Conservation (phyloP, 2,797 vertebrate genomes). For the Sebastes nivosus region DNA sequence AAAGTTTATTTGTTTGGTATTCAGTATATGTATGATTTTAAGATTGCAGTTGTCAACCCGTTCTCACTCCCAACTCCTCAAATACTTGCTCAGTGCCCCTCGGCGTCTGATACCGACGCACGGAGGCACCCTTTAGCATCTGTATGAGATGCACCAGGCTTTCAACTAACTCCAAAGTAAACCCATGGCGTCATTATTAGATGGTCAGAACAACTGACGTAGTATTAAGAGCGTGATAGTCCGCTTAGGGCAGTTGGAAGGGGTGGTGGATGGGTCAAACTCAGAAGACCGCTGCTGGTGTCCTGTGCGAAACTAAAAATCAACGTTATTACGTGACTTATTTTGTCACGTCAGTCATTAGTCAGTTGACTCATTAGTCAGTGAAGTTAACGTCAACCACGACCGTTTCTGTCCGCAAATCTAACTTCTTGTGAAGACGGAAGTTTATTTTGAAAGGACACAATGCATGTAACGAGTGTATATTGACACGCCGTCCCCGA, state of each 20-base stretch:
- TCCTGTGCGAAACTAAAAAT: too few species aligned
- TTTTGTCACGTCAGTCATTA: not conserved
- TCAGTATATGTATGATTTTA: not conserved
- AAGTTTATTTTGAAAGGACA: not conserved
- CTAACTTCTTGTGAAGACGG: not conserved
- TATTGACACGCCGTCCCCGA: not conserved
- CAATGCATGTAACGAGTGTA: not conserved
- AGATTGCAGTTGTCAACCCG: not conserved
- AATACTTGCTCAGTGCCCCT: not conserved
- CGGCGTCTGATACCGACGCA: not conserved
- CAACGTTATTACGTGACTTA: not conserved
- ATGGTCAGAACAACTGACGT: not conserved
- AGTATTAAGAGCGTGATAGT: too few species aligned
- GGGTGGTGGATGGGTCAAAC: too few species aligned
- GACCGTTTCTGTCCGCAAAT: not conserved
- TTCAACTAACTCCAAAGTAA: not conserved
- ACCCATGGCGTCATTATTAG: not conserved
- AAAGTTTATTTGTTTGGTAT: not conserved
- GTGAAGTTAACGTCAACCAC: not conserved
- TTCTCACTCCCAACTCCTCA: not conserved
- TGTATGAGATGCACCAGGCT: not conserved
- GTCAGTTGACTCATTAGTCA: rapidly evolving
- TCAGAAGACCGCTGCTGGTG: too few species aligned
- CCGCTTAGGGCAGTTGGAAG: too few species aligned
- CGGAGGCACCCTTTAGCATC: rapidly evolving